Conservation (phyloP, 2,113 vertebrate species). For the Synchiropus splendidus region DNA sequence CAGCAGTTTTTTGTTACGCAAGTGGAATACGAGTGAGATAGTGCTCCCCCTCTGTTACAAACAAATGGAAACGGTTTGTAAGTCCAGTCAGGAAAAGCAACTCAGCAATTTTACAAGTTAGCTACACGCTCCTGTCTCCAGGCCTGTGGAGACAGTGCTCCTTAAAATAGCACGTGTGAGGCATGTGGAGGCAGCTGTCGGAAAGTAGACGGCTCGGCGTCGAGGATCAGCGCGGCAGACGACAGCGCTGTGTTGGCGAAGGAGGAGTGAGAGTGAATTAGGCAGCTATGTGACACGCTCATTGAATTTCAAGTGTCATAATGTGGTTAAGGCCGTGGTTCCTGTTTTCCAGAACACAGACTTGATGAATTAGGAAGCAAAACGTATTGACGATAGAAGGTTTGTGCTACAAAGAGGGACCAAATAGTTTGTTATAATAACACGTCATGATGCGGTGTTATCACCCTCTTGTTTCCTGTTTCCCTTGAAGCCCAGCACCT, state of each 20-base stretch:
- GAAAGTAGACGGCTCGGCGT: slow-evolving; percentile 36
- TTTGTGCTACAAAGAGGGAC: no score
- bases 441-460: no score
- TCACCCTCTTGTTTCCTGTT: no score
- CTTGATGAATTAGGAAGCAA: no score
- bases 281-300: slow-evolving; percentile 6
- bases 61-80: not conserved
- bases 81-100: not conserved
- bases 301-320: slow-evolving; percentile 10
- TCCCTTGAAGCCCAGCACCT: no score
- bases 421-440: no score
- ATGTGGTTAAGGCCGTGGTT: slow-evolving; percentile 4
- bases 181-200: slow-evolving; percentile 43
- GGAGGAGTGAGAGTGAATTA: slow-evolving; percentile 7
- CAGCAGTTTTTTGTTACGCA: slow-evolving; percentile 33
- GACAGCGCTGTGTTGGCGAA: slow-evolving; percentile 12
- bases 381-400: no score
- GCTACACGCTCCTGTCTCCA: slow-evolving; percentile 16
- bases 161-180: slow-evolving; percentile 32
- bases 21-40: slow-evolving; percentile 14
- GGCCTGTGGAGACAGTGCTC: slow-evolving; percentile 4
- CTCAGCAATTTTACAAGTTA: no score
- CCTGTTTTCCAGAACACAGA: no score
- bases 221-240: slow-evolving; percentile 21
- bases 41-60: slow-evolving; percentile 2